Base-by-base conservation (phyloP, 2,797 vertebrate genomes). In the Centroberyx gerrardi region DNA sequence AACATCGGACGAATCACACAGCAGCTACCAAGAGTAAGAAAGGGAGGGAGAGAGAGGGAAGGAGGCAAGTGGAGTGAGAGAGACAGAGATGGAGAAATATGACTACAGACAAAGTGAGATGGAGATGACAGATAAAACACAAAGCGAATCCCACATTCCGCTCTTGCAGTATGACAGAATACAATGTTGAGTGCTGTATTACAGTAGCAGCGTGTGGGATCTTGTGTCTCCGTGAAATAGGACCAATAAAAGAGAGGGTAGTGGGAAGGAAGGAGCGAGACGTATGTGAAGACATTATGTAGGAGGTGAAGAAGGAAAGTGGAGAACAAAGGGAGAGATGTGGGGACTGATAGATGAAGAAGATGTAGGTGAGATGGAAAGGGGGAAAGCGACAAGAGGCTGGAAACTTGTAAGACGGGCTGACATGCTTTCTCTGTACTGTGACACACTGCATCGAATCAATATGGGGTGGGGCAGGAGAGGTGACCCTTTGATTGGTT, bases 1-100 rank as follows among this genome's bases (percentile, higher is more conserved):
- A 96, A 96, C 90, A 96, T 96, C 42, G 90, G 94, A 10, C 92
- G 94, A 51, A 96, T 96, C 81, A 96, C 94, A 18, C 93, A 96
- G 81, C 95, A 95, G 80, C 91, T 95, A 2, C 95, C 95, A 5
- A 94, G 94, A 81, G 96, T 96, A 70, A 89, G 89, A 5, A 18
- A 12, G 42, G 14, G 62, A 10, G 6, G 3, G 28, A n/a, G 44
- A 17, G 42, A 5, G 3, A 2, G 63, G 51, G 33, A 33, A 7
- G 4, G 7, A 33, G 4, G 33, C 0, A 33, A 33, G 33, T 33
- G 33, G 7, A 33, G 33, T 33, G 33, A 33, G 33, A 33, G 33
- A 5, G 33, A 28, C 33, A 33, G 67, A 17, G 33, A 28, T 27
- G 27, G 67, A 17, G 8, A 33, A 33, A 33, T 33, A 33, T 33